Percentiles rank a stretch among this genome's conserved stretches.
phyloP scores from a whole-genome alignment of 1,140 invertebrate genomes.

The Ladona fulva region DNA sequence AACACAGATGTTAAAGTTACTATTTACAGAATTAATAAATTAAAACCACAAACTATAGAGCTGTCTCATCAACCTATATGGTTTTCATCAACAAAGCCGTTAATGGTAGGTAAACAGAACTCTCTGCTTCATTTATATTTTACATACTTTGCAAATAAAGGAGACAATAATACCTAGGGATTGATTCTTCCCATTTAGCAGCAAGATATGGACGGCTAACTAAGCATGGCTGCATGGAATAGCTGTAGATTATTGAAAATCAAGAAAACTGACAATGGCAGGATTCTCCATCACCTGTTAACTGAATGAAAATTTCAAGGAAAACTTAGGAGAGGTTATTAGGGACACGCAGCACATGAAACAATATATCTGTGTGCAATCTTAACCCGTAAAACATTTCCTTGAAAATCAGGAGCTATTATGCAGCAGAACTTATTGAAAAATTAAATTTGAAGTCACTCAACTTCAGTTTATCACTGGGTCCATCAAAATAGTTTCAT shows the following conservation, averaged over 20 bases:
- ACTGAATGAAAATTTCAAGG: too few relatives aligned
- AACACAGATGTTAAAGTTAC: background rate
- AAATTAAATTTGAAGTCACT: background rate
- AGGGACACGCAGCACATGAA: too few relatives aligned
- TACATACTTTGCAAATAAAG: background rate
- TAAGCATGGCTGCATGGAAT: background rate
- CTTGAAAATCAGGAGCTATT: background rate
- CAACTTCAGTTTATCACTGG: too few relatives aligned
- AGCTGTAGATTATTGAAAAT: background rate
- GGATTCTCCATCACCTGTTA: background rate
- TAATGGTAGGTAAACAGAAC: background rate
- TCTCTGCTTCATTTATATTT: background rate
- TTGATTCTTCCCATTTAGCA: background rate
- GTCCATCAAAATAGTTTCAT: too few relatives aligned
- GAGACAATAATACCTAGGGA: background rate
- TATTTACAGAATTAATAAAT: background rate
- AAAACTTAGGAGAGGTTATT: too few relatives aligned
- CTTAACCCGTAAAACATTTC: background rate
- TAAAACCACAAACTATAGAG: background rate
- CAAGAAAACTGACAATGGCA: background rate
- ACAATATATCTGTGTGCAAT: too few relatives aligned
- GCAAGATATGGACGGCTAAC: conserved; percentile 2
- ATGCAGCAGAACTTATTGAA: background rate
- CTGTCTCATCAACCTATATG: background rate
- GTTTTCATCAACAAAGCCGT: background rate